phyloP scores from a whole-genome alignment of 2,113 vertebrate genomes.

The western clawed frog (Xenopus tropicalis) region DNA sequence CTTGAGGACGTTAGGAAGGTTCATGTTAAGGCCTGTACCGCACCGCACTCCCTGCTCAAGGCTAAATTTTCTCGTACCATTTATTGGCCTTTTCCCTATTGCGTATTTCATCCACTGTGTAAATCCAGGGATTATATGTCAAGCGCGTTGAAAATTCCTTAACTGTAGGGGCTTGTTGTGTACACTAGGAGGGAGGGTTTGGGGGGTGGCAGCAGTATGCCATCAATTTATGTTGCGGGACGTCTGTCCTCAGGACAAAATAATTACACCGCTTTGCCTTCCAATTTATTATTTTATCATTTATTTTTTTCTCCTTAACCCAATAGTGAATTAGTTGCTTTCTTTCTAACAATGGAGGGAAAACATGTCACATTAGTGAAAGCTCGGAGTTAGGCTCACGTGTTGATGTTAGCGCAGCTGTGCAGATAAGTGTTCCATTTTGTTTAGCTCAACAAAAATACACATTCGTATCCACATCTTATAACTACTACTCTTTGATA shows the following conservation, averaged over 20 bases:
- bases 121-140: slow-evolving; percentile 16
- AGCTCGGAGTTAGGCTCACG: too few species aligned
- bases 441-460: too few species aligned
- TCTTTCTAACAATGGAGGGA: not conserved
- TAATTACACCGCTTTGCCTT: not conserved
- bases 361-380: too few species aligned
- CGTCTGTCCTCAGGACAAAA: not conserved
- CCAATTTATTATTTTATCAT: not conserved
- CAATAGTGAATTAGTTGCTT: not conserved
- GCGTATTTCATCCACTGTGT: not conserved
- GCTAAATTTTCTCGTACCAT: not conserved
- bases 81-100: not conserved
- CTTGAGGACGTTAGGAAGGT: slow-evolving; percentile 6
- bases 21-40: slow-evolving; percentile 35
- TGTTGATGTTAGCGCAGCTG: too few species aligned
- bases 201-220: not conserved
- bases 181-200: not conserved
- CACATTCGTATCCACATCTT: too few species aligned
- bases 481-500: too few species aligned
- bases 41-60: not conserved
- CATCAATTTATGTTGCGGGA: not conserved
- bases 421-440: too few species aligned
- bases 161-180: not conserved
- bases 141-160: slow-evolving; percentile 7
- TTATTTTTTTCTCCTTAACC: not conserved